Percentiles rank a stretch among this genome's conserved stretches.
Conservation (phyloP, 2,113 vertebrate genomes). For the Corythaixoides concolor region DNA sequence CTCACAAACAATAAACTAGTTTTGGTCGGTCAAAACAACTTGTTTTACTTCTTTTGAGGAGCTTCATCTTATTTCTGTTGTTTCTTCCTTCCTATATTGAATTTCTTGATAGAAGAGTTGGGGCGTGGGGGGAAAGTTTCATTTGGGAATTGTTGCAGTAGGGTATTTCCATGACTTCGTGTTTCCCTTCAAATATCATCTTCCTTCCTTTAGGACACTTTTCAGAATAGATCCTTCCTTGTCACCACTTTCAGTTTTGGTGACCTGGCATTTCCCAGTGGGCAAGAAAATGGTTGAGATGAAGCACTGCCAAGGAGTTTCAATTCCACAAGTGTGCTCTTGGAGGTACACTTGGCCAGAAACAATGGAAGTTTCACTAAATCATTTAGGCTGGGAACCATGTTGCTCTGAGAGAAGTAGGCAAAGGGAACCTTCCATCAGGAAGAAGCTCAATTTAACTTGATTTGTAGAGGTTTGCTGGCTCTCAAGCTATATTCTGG, state of each 20-base stretch:
- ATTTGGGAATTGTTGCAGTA: not conserved
- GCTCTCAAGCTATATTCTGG: not conserved
- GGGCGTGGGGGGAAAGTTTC: not conserved
- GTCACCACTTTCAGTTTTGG: not conserved
- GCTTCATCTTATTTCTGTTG: not conserved
- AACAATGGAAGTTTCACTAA: not conserved
- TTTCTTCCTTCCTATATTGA: not conserved
- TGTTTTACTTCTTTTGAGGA: not conserved
- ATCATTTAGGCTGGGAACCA: not conserved
- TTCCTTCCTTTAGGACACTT: not conserved
- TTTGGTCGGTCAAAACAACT: not conserved
- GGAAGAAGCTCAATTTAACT: not conserved
- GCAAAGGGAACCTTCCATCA: not conserved
- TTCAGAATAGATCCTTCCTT: not conserved
- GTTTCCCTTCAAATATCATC: not conserved
- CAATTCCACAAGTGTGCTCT: not conserved
- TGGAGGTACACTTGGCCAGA: not conserved
- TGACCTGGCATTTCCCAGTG: not conserved
- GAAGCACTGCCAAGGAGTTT: not conserved
- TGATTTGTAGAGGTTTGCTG: not conserved
- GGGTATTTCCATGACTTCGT: conserved; percentile 6
- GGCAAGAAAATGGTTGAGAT: not conserved
- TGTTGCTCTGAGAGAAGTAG: not conserved
- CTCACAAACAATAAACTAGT: not conserved
- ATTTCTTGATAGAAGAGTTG: not conserved